Base-by-base conservation (phyloP, 2,888 invertebrate species). In the Cepaea hortensis region DNA sequence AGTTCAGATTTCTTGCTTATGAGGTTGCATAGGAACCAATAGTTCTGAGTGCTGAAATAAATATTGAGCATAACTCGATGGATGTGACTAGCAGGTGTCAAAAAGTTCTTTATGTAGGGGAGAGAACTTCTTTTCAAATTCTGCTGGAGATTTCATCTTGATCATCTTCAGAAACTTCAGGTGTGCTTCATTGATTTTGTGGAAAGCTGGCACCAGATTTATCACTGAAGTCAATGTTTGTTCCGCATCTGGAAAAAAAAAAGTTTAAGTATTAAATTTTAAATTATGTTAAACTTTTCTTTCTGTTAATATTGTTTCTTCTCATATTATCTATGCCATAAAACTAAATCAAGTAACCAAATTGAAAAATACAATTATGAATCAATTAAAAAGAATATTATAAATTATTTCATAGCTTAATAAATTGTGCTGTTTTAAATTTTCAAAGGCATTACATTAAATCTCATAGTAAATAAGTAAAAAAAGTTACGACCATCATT, bases 91-190 rank as follows among this genome's bases (percentile, higher is more conserved):
- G 23, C 81, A 76, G 55, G 48, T 65, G 65, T 84, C 77, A 75
- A 81, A 94, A 18, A 94, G 91, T 88, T 94, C 94, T 86, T 91
- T 90, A 89, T 94, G 94, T 9, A 94, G 90, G 20, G 90, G 90
- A 20, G 93, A 93, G 85, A 93, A 93, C 65, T 91, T 89, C n/a
- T 89, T 75, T 61, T 90, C 88, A 68, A 89, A 90, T 68, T 81
- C 87, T 3, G 91, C 88, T 2, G 92, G 92, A 13, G 89, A 88
- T 73, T 89, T 91, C 92, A 93, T 93, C 90, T 93, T 93, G 91
- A 94, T 93, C 88, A 90, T 91, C 86, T 92, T 93, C 55, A 94
- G 90, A 9, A 92, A 91, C 87, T 91, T 90, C 3, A 92, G 86
- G 89, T 94, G 94, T 70, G 92, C 91, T 79, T 91, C 89, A 88